Percentiles rank a stretch among this genome's conserved stretches.
Evolutionary conservation across 2,797 vertebrate genomes (phyloP).

Genomic region (Hypotaenidia okinawae): DNA sequence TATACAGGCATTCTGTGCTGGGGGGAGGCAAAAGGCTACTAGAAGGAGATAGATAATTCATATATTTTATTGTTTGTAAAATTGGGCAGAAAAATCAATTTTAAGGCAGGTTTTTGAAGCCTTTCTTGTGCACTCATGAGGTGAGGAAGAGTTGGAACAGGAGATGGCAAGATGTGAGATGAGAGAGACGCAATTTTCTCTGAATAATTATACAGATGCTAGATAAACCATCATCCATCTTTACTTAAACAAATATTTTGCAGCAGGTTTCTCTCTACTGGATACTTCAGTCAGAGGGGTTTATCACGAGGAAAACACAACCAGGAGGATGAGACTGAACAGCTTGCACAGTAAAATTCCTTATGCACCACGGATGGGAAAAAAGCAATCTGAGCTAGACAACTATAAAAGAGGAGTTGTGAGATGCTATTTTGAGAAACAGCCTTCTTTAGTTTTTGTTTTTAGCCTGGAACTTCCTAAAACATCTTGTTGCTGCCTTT

Average conservation of each 20-base stretch:
- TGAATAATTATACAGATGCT: constrained; percentile 27
- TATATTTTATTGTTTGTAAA: constrained; percentile 12
- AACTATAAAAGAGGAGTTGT: background rate
- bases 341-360: constrained; percentile 31
- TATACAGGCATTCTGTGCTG: background rate
- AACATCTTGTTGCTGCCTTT: background rate
- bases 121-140: background rate
- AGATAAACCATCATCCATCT: constrained; percentile 14
- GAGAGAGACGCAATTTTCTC: background rate
- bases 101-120: constrained; percentile 28
- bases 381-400: background rate
- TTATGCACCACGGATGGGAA: background rate
- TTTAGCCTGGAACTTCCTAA: background rate
- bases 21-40: background rate
- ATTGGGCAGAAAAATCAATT: constrained; percentile 35
- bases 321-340: background rate
- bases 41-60: background rate
- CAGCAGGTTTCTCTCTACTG: background rate
- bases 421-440: background rate
- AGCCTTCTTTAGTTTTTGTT: background rate
- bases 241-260: constrained; percentile 8
- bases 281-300: background rate
- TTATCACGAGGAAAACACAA: background rate
- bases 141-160: background rate
- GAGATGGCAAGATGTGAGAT: constrained; percentile 7